These are phyloP conservation scores for Chlorodrepanis virens DNA, from an alignment of 2,113 vertebrate species.

Conservation along the genomic window DNA sequence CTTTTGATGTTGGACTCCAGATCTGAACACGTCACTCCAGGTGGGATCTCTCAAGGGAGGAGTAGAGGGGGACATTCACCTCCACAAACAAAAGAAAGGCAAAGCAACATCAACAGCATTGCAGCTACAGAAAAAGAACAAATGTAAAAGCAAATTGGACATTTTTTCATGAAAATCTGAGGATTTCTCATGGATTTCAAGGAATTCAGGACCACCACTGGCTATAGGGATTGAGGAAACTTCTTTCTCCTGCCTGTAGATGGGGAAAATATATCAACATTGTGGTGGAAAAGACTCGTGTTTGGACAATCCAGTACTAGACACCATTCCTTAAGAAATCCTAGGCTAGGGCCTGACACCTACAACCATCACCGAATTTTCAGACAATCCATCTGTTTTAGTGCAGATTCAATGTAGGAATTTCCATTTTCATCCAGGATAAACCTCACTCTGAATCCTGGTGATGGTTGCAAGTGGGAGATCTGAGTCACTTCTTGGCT, in stretches of 20 bases:
- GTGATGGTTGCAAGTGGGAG: neutral
- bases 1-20: no score
- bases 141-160: neutral
- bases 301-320: neutral
- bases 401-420: accelerated
- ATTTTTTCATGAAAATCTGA: neutral
- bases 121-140: neutral
- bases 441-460: neutral
- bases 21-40: neutral
- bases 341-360: neutral
- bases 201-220: neutral
- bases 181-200: neutral
- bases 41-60: neutral
- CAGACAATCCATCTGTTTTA: neutral
- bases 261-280: neutral
- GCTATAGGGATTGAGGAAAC: neutral
- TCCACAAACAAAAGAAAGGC: neutral
- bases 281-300: accelerated
- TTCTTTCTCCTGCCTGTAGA: neutral
- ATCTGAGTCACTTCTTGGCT: conserved; percentile 24
- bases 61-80: accelerated
- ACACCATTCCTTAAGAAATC: neutral
- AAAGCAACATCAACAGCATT: neutral
- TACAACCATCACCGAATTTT: neutral
- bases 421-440: neutral